Evolutionary conservation across 2,888 invertebrate genomes (phyloP).

Genomic region (Anaspis maculata): DNA sequence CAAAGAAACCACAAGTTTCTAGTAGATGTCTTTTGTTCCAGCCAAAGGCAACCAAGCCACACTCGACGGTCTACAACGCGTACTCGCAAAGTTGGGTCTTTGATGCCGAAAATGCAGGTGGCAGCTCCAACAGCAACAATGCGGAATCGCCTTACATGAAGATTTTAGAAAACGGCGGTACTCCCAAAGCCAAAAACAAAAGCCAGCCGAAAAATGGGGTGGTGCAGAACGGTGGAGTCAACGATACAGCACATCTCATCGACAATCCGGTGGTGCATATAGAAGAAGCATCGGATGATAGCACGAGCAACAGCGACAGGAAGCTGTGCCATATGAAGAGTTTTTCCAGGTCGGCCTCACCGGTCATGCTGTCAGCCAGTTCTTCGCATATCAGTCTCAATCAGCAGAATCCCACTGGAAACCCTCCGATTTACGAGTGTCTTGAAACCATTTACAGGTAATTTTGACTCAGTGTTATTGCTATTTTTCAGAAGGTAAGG

Average conservation of each 20-base stretch:
- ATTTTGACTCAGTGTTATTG: no score
- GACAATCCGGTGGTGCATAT: constrained; percentile 43
- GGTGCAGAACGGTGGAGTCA: constrained; percentile 23
- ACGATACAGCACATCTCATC: constrained; percentile 32
- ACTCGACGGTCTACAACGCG: constrained; percentile 37
- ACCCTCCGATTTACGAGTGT: constrained; percentile 42
- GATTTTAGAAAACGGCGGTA: constrained; percentile 31
- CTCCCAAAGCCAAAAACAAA: constrained; percentile 19
- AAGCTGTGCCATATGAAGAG: constrained; percentile 46
- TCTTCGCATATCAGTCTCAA: constrained; percentile 41
- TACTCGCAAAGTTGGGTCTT: constrained; percentile 48
- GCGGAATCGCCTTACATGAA: constrained; percentile 32
- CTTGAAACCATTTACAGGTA: constrained; percentile 42
- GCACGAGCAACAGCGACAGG: constrained; percentile 39
- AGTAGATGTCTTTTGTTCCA: no score
- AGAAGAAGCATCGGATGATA: constrained; percentile 42
- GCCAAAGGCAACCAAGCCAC: constrained; percentile 38
- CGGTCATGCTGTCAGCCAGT: constrained; percentile 42
- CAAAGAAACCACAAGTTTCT: constrained; percentile 6
- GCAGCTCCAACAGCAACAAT: constrained; percentile 31
- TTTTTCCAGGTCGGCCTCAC: constrained; percentile 45
- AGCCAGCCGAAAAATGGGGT: constrained; percentile 11
- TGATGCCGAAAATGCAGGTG: constrained; percentile 35
- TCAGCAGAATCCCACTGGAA: constrained; percentile 13
- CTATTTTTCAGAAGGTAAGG: no score